These are phyloP conservation scores for Danaus melanippus DNA, from an alignment of 1,140 invertebrate genomes.

Conservation along the genomic window DNA sequence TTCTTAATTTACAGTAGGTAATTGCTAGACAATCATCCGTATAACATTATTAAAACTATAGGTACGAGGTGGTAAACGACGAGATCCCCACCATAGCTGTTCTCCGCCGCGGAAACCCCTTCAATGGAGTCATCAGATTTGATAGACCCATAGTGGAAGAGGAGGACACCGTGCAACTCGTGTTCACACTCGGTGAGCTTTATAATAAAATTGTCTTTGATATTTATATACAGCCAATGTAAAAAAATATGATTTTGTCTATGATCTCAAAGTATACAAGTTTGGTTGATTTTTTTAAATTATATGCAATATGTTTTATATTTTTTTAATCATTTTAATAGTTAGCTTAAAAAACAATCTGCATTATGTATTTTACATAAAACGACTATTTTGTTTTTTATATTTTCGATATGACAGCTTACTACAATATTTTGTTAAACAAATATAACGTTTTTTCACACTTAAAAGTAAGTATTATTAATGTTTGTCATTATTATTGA, in stretches of 20 bases:
- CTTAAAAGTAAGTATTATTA: no score
- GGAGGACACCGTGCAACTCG: conserved; percentile 73
- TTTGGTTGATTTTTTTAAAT: no score
- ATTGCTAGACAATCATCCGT: no score
- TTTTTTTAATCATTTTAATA: no score
- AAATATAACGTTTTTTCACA: no score
- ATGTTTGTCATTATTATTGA: neutral
- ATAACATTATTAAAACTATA: conserved; percentile 11
- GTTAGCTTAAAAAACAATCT: no score
- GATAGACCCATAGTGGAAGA: conserved; percentile 68
- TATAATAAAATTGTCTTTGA: conserved; percentile 16
- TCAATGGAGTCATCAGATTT: conserved; percentile 76
- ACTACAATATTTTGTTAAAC: no score
- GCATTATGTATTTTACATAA: neutral
- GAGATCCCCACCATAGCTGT: conserved; percentile 69
- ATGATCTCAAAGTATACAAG: no score
- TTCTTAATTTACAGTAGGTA: no score
- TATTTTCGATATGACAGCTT: neutral
- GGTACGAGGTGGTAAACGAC: conserved; percentile 75
- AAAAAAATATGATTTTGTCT: neutral
- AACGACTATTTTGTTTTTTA: neutral
- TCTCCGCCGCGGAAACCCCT: conserved; percentile 77
- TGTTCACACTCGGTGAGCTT: conserved; percentile 75
- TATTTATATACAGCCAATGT: neutral
- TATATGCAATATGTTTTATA: no score